These are phyloP conservation scores for Xyliphius kryptos DNA, from an alignment of 2,113 vertebrate genomes.

Conservation along the genomic window DNA sequence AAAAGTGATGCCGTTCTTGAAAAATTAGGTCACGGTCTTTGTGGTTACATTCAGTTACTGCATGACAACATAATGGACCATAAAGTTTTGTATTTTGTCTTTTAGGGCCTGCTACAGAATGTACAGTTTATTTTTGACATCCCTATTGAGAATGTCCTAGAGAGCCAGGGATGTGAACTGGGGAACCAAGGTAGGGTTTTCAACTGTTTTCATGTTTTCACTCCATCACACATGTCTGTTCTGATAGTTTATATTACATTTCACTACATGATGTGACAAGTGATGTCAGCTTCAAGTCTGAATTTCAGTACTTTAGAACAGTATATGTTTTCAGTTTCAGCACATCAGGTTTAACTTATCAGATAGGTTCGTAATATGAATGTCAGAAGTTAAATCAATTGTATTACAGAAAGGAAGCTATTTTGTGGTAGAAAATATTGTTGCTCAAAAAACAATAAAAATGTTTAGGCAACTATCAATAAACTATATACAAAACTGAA, in stretches of 20 bases:
- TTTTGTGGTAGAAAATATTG: neutral
- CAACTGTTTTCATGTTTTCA: conserved; percentile 18
- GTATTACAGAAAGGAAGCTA: conserved; percentile 6
- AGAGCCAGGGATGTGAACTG: conserved; percentile 68
- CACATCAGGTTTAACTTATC: neutral
- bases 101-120: conserved; percentile 78
- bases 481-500: conserved; percentile 16
- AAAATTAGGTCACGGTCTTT: neutral
- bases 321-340: neutral
- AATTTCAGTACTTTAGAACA: neutral
- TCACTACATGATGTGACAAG: neutral
- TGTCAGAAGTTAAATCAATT: neutral
- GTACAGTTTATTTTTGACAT: conserved; percentile 69
- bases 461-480: conserved; percentile 20
- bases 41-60: neutral
- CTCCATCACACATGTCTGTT: conserved; percentile 3
- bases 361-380: conserved; percentile 7
- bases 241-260: neutral
- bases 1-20: neutral
- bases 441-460: conserved; percentile 2
- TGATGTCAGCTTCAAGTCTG: neutral
- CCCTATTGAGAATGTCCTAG: conserved; percentile 70
- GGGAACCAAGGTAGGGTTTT: conserved; percentile 63
- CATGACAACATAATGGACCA: neutral
- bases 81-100: conserved; percentile 12